Evolutionary conservation across 2,797 vertebrate species (phyloP).

Genomic region (Sebastolobus alascanus): DNA sequence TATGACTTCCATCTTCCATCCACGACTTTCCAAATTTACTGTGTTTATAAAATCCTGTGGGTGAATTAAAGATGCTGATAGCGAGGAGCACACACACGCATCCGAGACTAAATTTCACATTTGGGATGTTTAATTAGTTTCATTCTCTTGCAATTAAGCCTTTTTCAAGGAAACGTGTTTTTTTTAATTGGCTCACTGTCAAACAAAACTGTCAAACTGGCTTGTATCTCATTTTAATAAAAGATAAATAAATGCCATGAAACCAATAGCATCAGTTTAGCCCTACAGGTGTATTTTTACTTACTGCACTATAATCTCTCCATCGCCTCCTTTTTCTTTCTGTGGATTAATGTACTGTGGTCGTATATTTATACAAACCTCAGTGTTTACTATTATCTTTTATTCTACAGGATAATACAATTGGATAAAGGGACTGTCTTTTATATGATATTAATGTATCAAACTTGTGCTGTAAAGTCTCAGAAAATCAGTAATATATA

Average conservation of each 20-base stretch:
- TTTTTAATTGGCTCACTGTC: constrained; percentile 3
- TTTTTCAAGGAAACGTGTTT: not conserved
- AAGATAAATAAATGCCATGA: not conserved
- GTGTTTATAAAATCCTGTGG: constrained; percentile 25
- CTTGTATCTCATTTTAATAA: not conserved
- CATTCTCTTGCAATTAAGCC: constrained; percentile 7
- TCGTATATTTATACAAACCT: not conserved
- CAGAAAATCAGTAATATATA: not conserved
- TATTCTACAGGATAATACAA: not conserved
- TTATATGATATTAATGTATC: not conserved
- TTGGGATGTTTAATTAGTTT: constrained; percentile 13
- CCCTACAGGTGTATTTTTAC: not conserved
- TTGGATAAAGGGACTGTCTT: not conserved
- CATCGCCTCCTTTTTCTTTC: not conserved
- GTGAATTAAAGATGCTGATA: constrained; percentile 25
- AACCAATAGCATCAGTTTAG: not conserved
- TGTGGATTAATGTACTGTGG: not conserved
- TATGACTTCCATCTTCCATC: constrained; percentile 26
- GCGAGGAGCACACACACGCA: not conserved
- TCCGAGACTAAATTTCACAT: not conserved
- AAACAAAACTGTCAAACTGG: not conserved
- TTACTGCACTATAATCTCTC: not conserved
- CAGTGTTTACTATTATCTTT: not conserved
- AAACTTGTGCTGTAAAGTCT: not conserved
- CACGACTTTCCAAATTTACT: not conserved